Percentiles rank a stretch among this genome's conserved stretches.
Conservation (phyloP, 2,797 vertebrate genomes). For the Liasis olivaceus region DNA sequence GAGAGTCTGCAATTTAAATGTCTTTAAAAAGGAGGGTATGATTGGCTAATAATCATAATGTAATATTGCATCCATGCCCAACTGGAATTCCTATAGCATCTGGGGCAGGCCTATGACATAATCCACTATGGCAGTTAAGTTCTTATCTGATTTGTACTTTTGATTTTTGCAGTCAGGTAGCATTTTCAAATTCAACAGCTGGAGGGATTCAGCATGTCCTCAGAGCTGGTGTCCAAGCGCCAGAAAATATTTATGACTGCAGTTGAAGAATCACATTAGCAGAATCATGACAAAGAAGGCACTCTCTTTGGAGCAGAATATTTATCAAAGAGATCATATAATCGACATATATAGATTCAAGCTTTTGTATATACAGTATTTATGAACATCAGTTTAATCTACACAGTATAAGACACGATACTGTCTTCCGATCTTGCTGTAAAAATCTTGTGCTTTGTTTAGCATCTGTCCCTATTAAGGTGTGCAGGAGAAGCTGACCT, state of each 20-base stretch:
- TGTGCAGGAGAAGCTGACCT: background rate
- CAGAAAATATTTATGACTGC: slow-evolving; percentile 20
- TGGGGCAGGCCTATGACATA: background rate
- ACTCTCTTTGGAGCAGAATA: background rate
- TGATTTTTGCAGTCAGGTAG: slow-evolving; percentile 2
- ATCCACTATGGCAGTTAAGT: background rate
- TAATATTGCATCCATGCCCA: background rate
- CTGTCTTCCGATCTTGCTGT: background rate
- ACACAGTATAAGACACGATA: background rate
- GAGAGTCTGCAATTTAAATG: background rate
- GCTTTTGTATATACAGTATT: background rate
- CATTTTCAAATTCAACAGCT: background rate
- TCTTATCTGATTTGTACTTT: background rate
- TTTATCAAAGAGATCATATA: background rate
- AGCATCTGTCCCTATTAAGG: background rate
- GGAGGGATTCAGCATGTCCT: background rate
- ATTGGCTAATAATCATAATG: background rate
- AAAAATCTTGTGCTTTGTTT: background rate
- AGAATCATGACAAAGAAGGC: background rate
- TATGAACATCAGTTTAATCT: background rate
- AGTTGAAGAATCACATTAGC: background rate
- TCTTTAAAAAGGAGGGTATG: background rate
- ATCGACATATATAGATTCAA: background rate
- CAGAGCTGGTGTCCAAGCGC: background rate
- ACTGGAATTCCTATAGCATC: background rate